phyloP scores from a whole-genome alignment of 2,797 vertebrate species.

The Gymnopithys bicolor region DNA sequence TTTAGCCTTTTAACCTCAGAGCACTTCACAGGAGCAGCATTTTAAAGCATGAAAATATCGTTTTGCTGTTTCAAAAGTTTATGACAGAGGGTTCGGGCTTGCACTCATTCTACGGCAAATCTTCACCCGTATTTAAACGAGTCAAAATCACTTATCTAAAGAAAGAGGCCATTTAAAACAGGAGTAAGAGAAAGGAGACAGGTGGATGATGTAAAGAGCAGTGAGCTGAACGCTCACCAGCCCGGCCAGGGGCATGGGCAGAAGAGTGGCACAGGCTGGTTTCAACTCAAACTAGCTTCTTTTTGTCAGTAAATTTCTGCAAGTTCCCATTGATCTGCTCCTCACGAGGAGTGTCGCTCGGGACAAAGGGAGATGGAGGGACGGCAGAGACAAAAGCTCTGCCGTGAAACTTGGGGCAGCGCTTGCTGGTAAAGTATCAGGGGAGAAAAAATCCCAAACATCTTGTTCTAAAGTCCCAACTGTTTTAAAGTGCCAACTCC shows the following conservation, averaged over 20 bases:
- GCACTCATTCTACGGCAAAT: background rate
- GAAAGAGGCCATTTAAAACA: background rate
- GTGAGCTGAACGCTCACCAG: background rate
- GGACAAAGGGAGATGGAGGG: conserved; percentile 24
- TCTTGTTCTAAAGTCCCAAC: background rate
- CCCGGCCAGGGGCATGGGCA: background rate
- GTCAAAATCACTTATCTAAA: background rate
- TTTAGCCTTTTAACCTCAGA: background rate
- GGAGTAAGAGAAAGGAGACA: background rate
- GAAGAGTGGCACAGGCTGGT: background rate
- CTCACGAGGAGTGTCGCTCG: conserved; percentile 17
- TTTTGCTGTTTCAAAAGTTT: background rate
- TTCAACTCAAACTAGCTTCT: background rate
- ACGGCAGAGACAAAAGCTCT: conserved; percentile 44
- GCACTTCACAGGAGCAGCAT: background rate
- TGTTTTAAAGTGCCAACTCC: background rate
- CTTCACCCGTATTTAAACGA: background rate
- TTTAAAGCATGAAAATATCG: background rate
- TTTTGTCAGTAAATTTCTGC: background rate
- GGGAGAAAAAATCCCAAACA: background rate
- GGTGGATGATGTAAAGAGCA: background rate
- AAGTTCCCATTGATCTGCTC: background rate
- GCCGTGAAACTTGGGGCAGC: background rate
- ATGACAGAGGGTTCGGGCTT: background rate
- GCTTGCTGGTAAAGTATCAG: background rate